Conservation (phyloP, 2,113 vertebrate genomes). For the Alces alces region DNA sequence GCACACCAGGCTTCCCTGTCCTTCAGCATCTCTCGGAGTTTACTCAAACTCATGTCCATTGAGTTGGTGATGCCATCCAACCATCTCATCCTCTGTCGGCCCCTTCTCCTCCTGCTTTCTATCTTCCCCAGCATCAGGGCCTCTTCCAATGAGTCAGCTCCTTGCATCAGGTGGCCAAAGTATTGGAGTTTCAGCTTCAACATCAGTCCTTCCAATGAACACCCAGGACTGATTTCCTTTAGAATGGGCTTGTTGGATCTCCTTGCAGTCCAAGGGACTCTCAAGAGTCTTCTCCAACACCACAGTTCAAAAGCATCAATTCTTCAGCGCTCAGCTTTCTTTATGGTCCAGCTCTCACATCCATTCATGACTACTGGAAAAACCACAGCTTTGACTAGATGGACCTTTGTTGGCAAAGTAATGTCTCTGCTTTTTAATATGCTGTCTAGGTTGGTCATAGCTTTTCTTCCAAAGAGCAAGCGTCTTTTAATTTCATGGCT, state of each 20-base stretch:
- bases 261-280: neutral
- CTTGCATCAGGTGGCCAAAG: neutral
- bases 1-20: neutral
- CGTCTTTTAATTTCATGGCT: neutral
- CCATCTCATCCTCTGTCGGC: neutral
- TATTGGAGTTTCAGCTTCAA: neutral
- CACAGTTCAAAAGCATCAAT: neutral
- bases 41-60: neutral
- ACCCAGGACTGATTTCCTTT: neutral
- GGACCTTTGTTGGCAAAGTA: neutral
- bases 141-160: neutral
- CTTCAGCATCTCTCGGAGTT: neutral
- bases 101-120: neutral
- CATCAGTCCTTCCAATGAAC: neutral
- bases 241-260: neutral
- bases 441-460: neutral
- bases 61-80: neutral
- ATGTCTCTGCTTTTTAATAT: neutral
- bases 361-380: neutral
- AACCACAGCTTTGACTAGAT: neutral
- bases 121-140: neutral
- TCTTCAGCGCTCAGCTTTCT: neutral
- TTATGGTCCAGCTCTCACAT: neutral
- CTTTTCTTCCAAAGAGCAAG: neutral
- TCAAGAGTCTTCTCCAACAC: neutral